These are phyloP conservation scores for Mimachlamys varia DNA, from an alignment of 2,888 invertebrate species.

Conservation along the genomic window DNA sequence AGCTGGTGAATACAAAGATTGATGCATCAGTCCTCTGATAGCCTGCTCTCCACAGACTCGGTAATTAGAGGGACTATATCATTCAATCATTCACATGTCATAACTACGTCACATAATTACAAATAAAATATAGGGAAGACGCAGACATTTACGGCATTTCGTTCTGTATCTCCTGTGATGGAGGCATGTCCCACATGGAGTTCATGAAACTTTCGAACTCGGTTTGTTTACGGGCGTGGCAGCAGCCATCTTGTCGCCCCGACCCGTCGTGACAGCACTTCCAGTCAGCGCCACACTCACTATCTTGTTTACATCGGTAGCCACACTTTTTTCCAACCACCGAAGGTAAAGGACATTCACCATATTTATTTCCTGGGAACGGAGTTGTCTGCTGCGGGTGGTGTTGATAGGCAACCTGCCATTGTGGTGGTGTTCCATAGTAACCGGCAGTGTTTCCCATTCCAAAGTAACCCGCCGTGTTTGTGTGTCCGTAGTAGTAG, in stretches of 20 bases:
- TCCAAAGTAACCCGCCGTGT: not conserved
- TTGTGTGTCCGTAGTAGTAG: not conserved
- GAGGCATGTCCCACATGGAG: not conserved
- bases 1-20: too few relatives aligned
- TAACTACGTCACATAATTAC: too few relatives aligned
- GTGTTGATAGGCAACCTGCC: not conserved
- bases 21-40: too few relatives aligned
- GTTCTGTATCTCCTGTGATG: conserved; percentile 25
- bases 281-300: not conserved
- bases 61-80: too few relatives aligned
- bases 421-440: not conserved
- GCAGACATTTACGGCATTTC: not conserved
- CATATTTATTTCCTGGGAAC: not conserved
- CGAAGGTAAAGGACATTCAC: not conserved
- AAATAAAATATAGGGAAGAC: too few relatives aligned
- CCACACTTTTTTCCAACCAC: not conserved
- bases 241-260: not conserved
- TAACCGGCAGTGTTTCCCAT: not conserved
- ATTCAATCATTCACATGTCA: too few relatives aligned
- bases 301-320: not conserved
- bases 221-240: not conserved
- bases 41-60: too few relatives aligned
- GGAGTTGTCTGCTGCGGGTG: not conserved
- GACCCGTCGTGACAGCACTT: not conserved
- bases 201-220: not conserved